These are phyloP conservation scores for Clavelina lepadiformis DNA, from an alignment of 23 tunicate species.

Conservation along the genomic window DNA sequence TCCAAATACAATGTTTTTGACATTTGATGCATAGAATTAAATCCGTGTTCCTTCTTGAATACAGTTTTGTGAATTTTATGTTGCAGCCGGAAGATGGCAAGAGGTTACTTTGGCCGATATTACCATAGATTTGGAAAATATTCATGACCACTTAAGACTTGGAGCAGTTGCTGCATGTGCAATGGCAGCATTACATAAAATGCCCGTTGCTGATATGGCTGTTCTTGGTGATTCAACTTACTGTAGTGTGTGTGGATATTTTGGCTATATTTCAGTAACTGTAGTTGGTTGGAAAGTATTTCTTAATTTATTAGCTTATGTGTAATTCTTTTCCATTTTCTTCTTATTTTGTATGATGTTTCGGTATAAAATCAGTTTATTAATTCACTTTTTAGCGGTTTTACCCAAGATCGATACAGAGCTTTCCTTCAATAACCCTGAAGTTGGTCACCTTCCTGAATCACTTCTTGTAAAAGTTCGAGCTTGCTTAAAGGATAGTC, in stretches of 20 bases:
- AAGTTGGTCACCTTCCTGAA: constrained; percentile 73
- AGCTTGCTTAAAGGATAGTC: constrained; percentile 34
- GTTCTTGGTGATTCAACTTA: constrained; percentile 43
- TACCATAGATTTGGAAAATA: constrained; percentile 62
- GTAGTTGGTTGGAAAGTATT: no score
- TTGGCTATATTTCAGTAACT: no score
- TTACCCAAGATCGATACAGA: constrained; percentile 30
- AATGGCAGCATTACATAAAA: constrained; percentile 74
- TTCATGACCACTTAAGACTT: constrained; percentile 65
- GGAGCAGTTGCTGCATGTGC: constrained; percentile 91
- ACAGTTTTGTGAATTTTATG: constrained; percentile 7
- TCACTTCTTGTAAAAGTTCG: constrained; percentile 45
- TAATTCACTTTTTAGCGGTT: constrained; percentile 33
- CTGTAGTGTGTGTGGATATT: no score
- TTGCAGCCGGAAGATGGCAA: constrained; percentile 77
- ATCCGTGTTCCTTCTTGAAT: no score
- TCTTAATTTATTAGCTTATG: no score
- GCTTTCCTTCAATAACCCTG: constrained; percentile 1
- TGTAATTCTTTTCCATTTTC: no score
- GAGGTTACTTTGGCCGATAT: constrained; percentile 76
- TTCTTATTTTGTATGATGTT: no score
- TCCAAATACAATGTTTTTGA: no score
- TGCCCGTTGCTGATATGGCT: constrained; percentile 70
- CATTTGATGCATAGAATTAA: no score
- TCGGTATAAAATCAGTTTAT: no score